These are phyloP conservation scores for Nixonia krombeini DNA, from an alignment of 1,140 invertebrate species.

Conservation along the genomic window DNA sequence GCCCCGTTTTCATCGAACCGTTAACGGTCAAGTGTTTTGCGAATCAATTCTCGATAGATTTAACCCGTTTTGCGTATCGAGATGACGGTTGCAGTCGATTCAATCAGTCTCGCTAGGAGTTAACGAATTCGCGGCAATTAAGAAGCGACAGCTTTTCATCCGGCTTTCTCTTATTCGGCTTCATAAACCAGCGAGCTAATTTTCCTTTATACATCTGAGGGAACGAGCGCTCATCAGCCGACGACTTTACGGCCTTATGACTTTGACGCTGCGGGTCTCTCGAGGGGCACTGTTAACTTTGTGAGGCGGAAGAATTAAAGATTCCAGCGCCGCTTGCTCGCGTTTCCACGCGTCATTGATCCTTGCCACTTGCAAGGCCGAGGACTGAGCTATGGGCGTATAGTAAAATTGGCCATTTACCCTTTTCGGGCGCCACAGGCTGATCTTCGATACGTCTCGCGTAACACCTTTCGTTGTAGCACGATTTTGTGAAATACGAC, in stretches of 20 bases:
- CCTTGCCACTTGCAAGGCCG: constrained; percentile 29
- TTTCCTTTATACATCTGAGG: too few species aligned
- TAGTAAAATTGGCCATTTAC: constrained; percentile 55
- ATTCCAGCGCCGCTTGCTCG: constrained; percentile 46
- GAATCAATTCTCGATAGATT: too few species aligned
- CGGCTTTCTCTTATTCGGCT: too few species aligned
- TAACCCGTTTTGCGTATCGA: too few species aligned
- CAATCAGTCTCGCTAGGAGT: too few species aligned
- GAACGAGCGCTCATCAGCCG: constrained; percentile 11
- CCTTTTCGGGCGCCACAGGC: constrained; percentile 33
- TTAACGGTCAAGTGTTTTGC: too few species aligned
- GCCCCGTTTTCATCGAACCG: too few species aligned
- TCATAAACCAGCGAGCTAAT: neutral
- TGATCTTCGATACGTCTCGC: constrained; percentile 26
- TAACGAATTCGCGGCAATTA: too few species aligned
- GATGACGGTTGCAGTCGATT: too few species aligned
- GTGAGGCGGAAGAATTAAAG: constrained; percentile 59
- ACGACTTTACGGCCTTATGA: constrained; percentile 43
- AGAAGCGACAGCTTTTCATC: too few species aligned
- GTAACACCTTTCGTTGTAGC: constrained; percentile 14
- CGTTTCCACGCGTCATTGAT: constrained; percentile 42
- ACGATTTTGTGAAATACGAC: constrained; percentile 16
- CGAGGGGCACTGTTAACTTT: constrained; percentile 55
- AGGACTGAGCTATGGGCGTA: constrained; percentile 31
- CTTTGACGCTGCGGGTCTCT: constrained; percentile 38